Base-by-base conservation (phyloP, 2,113 vertebrate species). In the Syngnathoides biaculeatus region DNA sequence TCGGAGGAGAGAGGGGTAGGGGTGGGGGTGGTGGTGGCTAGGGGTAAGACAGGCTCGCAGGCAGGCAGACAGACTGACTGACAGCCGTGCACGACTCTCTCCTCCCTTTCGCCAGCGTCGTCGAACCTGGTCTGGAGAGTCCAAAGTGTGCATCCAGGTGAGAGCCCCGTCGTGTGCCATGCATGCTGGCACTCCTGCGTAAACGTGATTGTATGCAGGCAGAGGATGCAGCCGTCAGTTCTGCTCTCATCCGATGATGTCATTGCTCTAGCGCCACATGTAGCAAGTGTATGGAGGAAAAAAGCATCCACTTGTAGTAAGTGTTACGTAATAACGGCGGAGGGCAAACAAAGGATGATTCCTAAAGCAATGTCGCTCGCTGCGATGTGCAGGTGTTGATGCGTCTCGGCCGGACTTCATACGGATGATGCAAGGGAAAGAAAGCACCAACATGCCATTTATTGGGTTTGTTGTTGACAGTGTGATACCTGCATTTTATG, bases 231-330 rank as follows among this genome's bases (percentile, higher is more conserved):
- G 63, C 24, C 24, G 70, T 17, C 59, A 40, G 38, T 61, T 20
- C 11, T 40, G 60, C 40, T 45, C 60, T 43, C 40, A 43, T 62
- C 30, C 60, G 60, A 76, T 93, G 92, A 93, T 88, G 92, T 93
- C 91, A 93, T 91, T 76, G 88, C 87, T 75, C 38, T 79, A 74
- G 86, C 84, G 81, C 83, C 86, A 88, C 88, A 86, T 88, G 86
- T 79, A 79, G 60, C 71, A 55, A 67, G 69, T 82, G 73, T 72
- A 80, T 77, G 75, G 75, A 71, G 77, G n/a, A 19, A 26, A 50
- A 40, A 64, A 53, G 64, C 84, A 72, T 77, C 73, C 84, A 74
- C 80, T 86, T 82, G 87, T 87, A 90, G 88, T 87, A 87, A 83
- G 78, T 81, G 79, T 92, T 91, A 89, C 86, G 87, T 88, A 93